A percentile compares a stretch with the other conserved stretches of the same genome.
Evolutionary conservation across 1,140 invertebrate genomes (phyloP).

Genomic region (Mylabris phalerata): DNA sequence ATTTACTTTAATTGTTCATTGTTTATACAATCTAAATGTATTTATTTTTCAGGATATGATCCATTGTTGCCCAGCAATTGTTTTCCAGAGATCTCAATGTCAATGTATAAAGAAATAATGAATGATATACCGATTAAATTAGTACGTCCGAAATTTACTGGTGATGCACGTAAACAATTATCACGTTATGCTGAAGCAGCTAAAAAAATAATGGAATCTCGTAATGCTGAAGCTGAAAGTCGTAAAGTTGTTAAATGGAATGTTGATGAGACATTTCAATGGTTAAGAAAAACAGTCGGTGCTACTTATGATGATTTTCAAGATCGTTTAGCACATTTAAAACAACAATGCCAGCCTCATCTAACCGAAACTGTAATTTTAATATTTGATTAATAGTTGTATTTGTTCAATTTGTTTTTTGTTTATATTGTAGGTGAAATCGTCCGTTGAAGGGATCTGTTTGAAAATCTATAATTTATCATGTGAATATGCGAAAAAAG

Average conservation of each 20-base stretch:
- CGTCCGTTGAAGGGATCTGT: constrained; percentile 92
- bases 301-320: constrained; percentile 95
- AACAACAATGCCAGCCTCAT: constrained; percentile 90
- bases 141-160: constrained; percentile 88
- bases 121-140: constrained; percentile 97
- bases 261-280: constrained; percentile 94
- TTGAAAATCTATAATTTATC: constrained; percentile 90
- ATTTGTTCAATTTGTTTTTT: not conserved
- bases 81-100: constrained; percentile 84
- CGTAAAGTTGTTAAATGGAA: constrained; percentile 98
- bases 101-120: constrained; percentile 97
- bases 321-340: constrained; percentile 65
- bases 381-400: not conserved
- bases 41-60: constrained; percentile 57
- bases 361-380: constrained; percentile 71
- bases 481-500: constrained; percentile 84
- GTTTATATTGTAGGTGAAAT: constrained; percentile 53
- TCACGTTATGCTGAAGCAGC: constrained; percentile 93
- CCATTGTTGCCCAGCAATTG: constrained; percentile 86
- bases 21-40: no score
- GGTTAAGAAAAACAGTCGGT: constrained; percentile 88
- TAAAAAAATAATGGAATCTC: constrained; percentile 92
- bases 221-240: constrained; percentile 86
- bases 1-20: no score
- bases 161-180: constrained; percentile 92